Conservation (phyloP, 1,140 invertebrate genomes). For the Drosophila rhopaloa region DNA sequence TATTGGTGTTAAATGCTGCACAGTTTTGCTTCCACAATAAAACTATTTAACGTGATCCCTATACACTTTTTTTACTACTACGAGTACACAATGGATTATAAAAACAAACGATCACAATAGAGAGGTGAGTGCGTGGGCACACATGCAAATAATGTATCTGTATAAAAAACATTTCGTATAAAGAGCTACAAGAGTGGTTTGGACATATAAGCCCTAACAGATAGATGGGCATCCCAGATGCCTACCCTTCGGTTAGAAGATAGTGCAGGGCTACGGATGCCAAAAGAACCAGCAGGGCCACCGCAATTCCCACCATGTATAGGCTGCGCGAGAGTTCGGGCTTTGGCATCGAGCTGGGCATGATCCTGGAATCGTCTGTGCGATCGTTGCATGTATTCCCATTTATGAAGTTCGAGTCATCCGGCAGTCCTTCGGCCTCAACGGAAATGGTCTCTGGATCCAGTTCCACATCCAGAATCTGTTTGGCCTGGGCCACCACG, state of each 20-base stretch:
- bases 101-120: conserved; percentile 80
- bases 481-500: conserved; percentile 75
- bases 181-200: conserved; percentile 33
- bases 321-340: conserved; percentile 72
- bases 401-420: conserved; percentile 53
- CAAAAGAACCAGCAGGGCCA: conserved; percentile 69
- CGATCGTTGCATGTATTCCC: conserved; percentile 17
- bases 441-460: conserved; percentile 60
- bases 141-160: conserved; percentile 63
- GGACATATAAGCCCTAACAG: conserved; percentile 1
- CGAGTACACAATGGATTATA: conserved; percentile 69
- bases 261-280: conserved; percentile 70
- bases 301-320: conserved; percentile 76
- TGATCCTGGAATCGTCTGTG: conserved; percentile 19
- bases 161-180: conserved; percentile 53
- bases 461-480: conserved; percentile 77
- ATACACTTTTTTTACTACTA: conserved; percentile 61
- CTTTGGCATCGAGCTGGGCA: conserved; percentile 67
- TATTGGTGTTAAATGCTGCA: conserved; percentile 75
- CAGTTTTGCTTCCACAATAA: conserved; percentile 70
- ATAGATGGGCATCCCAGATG: conserved; percentile 7
- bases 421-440: conserved; percentile 73
- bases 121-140: conserved; percentile 44
- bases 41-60: conserved; percentile 78
- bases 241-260: conserved; percentile 44